Evolutionary conservation across 2,888 invertebrate species (phyloP).

Genomic region (Cinara cedri): DNA sequence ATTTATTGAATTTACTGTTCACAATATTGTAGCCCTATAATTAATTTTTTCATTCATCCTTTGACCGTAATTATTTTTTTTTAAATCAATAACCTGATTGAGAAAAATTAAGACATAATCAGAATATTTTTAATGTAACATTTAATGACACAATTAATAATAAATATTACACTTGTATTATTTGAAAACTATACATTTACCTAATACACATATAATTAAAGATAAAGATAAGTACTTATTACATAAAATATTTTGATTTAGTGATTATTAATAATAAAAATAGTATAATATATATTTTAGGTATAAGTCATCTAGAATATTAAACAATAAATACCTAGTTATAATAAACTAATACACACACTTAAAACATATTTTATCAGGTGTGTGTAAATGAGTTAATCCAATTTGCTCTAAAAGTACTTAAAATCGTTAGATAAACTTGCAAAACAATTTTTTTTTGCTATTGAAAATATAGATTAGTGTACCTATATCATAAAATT

Average conservation of each 20-base stretch:
- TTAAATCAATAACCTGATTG: not conserved
- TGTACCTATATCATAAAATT: constrained; percentile 16
- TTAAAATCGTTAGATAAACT: constrained; percentile 23
- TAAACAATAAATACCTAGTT: not conserved
- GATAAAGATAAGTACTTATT: no score
- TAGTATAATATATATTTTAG: no score
- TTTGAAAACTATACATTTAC: no score
- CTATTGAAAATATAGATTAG: constrained; percentile 15
- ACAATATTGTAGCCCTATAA: no score
- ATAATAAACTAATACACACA: not conserved
- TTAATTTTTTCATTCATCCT: not conserved
- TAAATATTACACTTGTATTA: no score
- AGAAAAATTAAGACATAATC: not conserved
- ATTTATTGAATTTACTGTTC: no score
- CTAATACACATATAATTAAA: no score
- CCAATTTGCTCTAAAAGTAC: constrained; percentile 15
- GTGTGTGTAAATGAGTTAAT: no score
- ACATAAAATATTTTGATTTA: no score
- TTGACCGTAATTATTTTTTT: not conserved
- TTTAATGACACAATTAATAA: no score
- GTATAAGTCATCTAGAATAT: not conserved
- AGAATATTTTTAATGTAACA: no score
- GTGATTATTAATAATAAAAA: no score
- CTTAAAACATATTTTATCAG: constrained; percentile 33
- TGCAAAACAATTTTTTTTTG: not conserved